Percentiles rank a stretch among this genome's conserved stretches.
Conservation (phyloP, 2,888 invertebrate genomes). For the Ormyrus nitidulus region DNA sequence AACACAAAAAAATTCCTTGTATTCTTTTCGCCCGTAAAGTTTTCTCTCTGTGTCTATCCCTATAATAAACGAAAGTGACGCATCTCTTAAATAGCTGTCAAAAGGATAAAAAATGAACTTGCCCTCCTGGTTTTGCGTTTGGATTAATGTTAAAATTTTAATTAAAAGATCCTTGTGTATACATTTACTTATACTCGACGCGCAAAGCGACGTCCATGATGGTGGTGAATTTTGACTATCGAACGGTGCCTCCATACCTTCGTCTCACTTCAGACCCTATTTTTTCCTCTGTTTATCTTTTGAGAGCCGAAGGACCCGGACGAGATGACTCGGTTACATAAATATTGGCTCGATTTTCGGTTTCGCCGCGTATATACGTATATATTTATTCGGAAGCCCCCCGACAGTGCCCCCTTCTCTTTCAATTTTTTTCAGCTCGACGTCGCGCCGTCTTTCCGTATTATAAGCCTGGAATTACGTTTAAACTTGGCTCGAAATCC, state of each 20-base stretch:
- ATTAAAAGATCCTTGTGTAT: too few species aligned
- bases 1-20: too few species aligned
- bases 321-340: constrained; percentile 69
- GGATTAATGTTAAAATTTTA: too few species aligned
- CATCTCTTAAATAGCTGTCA: too few species aligned
- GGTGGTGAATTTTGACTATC: too few species aligned
- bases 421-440: neutral
- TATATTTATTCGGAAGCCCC: constrained; percentile 37
- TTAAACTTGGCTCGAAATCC: too few species aligned
- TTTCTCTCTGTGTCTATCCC: constrained; percentile 34
- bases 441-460: neutral
- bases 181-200: too few species aligned
- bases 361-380: neutral
- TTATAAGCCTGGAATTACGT: too few species aligned
- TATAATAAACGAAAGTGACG: too few species aligned
- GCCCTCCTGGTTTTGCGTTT: constrained; percentile 30
- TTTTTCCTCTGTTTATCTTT: constrained; percentile 64
- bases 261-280: constrained; percentile 4
- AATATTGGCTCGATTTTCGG: constrained; percentile 66
- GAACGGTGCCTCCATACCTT: neutral
- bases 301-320: constrained; percentile 45
- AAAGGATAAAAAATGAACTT: too few species aligned
- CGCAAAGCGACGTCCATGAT: too few species aligned
- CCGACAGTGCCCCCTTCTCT: constrained; percentile 1
- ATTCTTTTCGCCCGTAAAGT: too few species aligned